Evolutionary conservation across 2,888 invertebrate genomes (phyloP), one percentile per base, ranked within the genome.

Genomic region (Dione vanillae): DNA sequence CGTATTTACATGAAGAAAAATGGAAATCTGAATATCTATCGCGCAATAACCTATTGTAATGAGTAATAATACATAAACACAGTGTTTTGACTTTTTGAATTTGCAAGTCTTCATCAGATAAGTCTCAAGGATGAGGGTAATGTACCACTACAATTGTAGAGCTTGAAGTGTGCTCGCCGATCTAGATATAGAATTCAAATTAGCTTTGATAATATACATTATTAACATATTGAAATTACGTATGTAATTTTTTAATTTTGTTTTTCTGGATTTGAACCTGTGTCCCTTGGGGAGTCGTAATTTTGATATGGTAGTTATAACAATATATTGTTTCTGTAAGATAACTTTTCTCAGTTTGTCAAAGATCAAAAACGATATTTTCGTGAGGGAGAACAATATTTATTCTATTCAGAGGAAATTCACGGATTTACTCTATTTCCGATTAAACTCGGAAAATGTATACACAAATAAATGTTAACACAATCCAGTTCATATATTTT

Each of bases 31-130:
- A 27, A 10, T 43, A n/a, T 61, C 61, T 59, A 41, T 43, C 20
- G 27, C 59, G 19, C 14, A 58, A n/a, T 27, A 49, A 59, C 12
- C 16, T 51, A 61, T 58, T 51, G 56, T 56, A 40, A 56, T 56
- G 56, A 37, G 10, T 37, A 40, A 43, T 37, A 40, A 43, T 37
- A 52, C 35, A 61, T 43, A 52, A 61, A 69, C n/a, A 45, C 37
- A 35, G 45, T 64, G 54, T 43, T 51, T 16, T 54, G 45, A 64
- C 12, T 66, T 49, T 14, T 49, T 9, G 47, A 35, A 78, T 76
- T 74, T 72, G 74, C 71, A 76, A 74, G 73, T 68, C 71, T 72
- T 27, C 75, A 78, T 78, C 78, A 70, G 78, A 78, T 78, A 78
- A 76, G 51, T 20, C 14, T 27, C 27, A 27, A 27, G 27, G 27